Evolutionary conservation across 92 coral and sea anemone species (phyloP).

Genomic region (Epizoanthus fatuus): DNA sequence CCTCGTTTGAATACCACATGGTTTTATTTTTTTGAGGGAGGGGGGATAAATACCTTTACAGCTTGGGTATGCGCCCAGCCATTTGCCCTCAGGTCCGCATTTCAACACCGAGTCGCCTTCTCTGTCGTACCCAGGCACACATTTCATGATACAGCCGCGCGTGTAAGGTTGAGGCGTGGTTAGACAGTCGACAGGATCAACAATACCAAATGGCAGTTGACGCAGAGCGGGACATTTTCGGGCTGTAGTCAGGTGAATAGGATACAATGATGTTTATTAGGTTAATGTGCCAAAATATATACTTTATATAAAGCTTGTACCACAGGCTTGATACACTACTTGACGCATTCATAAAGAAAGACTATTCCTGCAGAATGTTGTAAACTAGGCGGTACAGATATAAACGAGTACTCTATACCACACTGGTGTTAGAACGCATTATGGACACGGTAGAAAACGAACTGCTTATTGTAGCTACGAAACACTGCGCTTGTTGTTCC

Average conservation of each 20-base stretch:
- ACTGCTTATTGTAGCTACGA: too few species aligned
- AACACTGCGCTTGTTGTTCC: too few species aligned
- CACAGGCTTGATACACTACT: too few species aligned
- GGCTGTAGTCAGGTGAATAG: constrained; percentile 55
- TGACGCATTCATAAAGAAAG: too few species aligned
- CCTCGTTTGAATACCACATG: background rate
- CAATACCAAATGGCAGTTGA: constrained; percentile 79
- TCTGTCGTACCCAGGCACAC: constrained; percentile 82
- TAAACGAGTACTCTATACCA: too few species aligned
- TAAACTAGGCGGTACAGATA: too few species aligned
- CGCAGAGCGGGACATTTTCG: constrained; percentile 93
- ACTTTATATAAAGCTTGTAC: too few species aligned
- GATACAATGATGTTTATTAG: background rate
- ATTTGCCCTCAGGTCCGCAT: constrained; percentile 91
- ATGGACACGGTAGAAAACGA: too few species aligned
- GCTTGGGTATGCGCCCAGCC: constrained; percentile 84
- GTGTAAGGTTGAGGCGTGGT: constrained; percentile 82
- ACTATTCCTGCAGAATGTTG: too few species aligned
- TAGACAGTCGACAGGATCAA: constrained; percentile 88
- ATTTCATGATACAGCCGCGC: constrained; percentile 86
- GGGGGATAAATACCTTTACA: constrained; percentile 78
- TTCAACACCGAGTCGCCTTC: constrained; percentile 64
- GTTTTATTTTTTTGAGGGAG: background rate
- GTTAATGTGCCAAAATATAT: background rate
- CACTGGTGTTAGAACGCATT: too few species aligned